Conservation (phyloP, 2,797 vertebrate species). For the Poeciliopsis paucimaculata region DNA sequence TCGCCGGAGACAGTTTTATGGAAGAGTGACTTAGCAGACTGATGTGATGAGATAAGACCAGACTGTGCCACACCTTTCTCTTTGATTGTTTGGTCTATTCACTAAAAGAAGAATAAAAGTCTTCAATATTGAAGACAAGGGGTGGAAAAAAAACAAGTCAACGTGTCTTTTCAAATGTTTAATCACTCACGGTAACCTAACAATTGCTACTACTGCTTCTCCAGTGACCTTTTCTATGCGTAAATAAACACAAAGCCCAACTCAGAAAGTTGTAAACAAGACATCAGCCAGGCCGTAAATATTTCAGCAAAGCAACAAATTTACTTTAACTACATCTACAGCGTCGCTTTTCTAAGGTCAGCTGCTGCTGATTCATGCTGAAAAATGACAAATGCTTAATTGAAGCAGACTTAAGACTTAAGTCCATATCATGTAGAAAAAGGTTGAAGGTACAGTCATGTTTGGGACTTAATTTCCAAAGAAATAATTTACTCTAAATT, state of each 20-base stretch:
- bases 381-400: background rate
- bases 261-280: background rate
- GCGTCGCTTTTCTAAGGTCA: background rate
- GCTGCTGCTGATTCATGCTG: background rate
- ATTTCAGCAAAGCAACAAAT: background rate
- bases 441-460: background rate
- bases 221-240: background rate
- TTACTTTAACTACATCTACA: background rate
- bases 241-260: background rate
- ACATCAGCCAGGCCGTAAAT: background rate
- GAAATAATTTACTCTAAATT: background rate
- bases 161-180: conserved; percentile 4
- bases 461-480: background rate
- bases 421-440: background rate
- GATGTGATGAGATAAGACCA: conserved; percentile 72
- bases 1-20: conserved; percentile 64
- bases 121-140: conserved; percentile 34
- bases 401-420: background rate
- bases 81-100: conserved; percentile 18
- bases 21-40: conserved; percentile 63
- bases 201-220: background rate
- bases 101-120: conserved; percentile 33
- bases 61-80: conserved; percentile 45
- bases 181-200: background rate
- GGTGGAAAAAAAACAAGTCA: background rate